Conservation (phyloP, 2,797 vertebrate species). For the Clarias laeviceps region DNA sequence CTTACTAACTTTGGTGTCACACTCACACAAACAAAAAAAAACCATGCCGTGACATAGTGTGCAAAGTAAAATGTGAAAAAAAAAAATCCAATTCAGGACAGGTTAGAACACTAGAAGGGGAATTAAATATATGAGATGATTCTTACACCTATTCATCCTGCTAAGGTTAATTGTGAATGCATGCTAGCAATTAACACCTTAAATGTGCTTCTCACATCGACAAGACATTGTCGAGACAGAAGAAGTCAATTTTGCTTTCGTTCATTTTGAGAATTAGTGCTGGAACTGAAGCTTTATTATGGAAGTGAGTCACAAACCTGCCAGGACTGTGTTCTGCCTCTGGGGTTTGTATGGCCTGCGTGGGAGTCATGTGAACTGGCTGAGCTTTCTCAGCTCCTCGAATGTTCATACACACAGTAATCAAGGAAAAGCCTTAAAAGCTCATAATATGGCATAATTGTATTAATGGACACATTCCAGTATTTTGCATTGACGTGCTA, state of each 20-base stretch:
- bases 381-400: conserved; percentile 16
- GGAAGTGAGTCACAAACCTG: background rate
- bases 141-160: background rate
- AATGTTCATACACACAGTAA: background rate
- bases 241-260: background rate
- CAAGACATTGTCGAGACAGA: background rate
- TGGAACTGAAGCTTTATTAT: background rate
- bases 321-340: background rate
- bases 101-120: background rate
- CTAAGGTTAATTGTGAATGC: background rate
- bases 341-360: conserved; percentile 9
- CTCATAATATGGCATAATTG: background rate
- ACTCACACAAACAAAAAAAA: too few relatives aligned
- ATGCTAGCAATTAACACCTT: background rate
- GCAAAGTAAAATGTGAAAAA: background rate
- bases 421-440: background rate
- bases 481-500: background rate
- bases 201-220: background rate
- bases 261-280: background rate
- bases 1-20: background rate
- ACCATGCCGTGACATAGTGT: background rate
- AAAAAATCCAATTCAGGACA: background rate
- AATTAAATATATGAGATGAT: background rate
- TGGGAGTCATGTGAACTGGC: conserved; percentile 35
- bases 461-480: background rate